phyloP scores from a whole-genome alignment of 2,113 vertebrate genomes.

The Coturnix japonica region DNA sequence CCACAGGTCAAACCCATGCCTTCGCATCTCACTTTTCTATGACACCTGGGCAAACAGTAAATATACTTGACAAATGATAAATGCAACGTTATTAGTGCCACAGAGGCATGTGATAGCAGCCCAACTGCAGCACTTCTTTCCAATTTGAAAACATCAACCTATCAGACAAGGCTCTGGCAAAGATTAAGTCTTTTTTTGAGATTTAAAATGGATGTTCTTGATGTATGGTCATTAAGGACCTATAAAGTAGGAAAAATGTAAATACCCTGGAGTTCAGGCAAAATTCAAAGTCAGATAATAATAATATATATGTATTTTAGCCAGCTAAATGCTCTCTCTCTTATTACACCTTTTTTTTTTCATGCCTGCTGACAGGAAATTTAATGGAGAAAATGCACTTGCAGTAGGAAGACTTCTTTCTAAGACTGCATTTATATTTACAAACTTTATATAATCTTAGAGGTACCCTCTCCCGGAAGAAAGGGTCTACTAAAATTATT shows the following conservation, averaged over 20 bases:
- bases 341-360: neutral
- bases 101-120: neutral
- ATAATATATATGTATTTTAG: neutral
- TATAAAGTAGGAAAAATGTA: conserved; percentile 21
- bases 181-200: conserved; percentile 13
- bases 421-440: conserved; percentile 2
- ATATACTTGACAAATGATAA: conserved; percentile 19
- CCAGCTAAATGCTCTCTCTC: neutral
- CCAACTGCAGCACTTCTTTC: neutral
- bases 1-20: neutral
- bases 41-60: neutral
- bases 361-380: conserved; percentile 39
- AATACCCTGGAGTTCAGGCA: neutral
- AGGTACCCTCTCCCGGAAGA: neutral
- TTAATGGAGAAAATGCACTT: conserved; percentile 12
- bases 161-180: neutral
- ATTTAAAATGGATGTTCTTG: conserved; percentile 43
- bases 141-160: conserved; percentile 21
- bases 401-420: conserved; percentile 3
- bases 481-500: neutral
- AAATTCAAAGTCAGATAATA: conserved; percentile 42
- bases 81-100: neutral
- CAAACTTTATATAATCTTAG: neutral
- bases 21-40: neutral
- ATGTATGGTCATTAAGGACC: conserved; percentile 16